A percentile compares a stretch with the other conserved stretches of the same genome.
Conservation (phyloP, 2,888 invertebrate genomes). For the Eupithecia tripunctaria region DNA sequence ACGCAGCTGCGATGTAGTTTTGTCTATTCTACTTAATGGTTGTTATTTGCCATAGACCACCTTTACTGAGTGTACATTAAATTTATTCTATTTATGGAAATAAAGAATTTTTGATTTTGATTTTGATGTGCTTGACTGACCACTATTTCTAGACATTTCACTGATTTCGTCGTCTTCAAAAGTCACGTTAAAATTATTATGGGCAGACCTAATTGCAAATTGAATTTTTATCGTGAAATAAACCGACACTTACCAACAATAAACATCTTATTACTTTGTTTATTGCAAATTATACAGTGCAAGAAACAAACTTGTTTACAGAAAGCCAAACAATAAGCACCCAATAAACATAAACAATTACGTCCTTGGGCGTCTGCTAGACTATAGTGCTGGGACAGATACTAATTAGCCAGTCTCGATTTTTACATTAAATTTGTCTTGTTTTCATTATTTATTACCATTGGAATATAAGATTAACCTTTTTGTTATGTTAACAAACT, state of each 20-base stretch:
- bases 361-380: conserved; percentile 62
- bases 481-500: too few relatives aligned
- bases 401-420: conserved; percentile 17
- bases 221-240: conserved; percentile 39
- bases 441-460: too few relatives aligned
- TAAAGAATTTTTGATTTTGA: too few relatives aligned
- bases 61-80: too few relatives aligned
- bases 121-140: too few relatives aligned
- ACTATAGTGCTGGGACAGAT: conserved; percentile 52
- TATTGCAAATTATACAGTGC: conserved; percentile 61
- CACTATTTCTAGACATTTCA: neutral
- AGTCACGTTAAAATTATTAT: conserved; percentile 5
- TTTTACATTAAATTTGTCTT: too few relatives aligned
- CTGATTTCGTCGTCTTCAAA: neutral
- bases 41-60: too few relatives aligned
- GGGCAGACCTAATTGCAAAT: conserved; percentile 28
- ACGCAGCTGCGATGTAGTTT: too few relatives aligned
- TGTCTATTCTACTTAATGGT: too few relatives aligned
- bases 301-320: conserved; percentile 67
- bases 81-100: too few relatives aligned
- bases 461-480: too few relatives aligned
- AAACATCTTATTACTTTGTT: conserved; percentile 56
- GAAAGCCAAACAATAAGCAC: conserved; percentile 71
- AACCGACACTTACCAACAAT: conserved; percentile 47
- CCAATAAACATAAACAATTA: conserved; percentile 78